Evolutionary conservation across 2,888 invertebrate genomes (phyloP).

Genomic region (Fragum fragum): DNA sequence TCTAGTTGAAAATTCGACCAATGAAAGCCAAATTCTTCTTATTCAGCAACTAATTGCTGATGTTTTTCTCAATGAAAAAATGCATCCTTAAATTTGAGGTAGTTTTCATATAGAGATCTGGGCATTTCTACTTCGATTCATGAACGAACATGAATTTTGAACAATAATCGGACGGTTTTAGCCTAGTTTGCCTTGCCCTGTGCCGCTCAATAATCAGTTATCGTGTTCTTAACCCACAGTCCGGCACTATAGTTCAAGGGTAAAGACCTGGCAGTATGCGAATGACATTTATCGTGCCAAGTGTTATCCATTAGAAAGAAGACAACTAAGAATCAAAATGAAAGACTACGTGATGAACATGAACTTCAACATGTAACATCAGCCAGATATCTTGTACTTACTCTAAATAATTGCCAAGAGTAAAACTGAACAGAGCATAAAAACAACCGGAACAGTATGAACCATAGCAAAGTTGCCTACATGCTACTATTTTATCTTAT

Average conservation of each 20-base stretch:
- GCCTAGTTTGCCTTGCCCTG: not conserved
- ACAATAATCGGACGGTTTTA: not conserved
- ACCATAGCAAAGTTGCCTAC: too few species aligned
- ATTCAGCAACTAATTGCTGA: not conserved
- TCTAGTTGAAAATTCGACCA: not conserved
- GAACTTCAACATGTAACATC: too few species aligned
- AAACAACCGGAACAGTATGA: too few species aligned
- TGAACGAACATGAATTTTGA: constrained; percentile 20
- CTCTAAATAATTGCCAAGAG: too few species aligned
- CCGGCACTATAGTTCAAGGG: not conserved
- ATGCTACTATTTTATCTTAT: too few species aligned
- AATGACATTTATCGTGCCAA: not conserved
- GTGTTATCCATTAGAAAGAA: not conserved
- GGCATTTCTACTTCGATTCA: too few species aligned
- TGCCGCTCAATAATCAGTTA: not conserved
- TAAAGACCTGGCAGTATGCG: not conserved
- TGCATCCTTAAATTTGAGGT: not conserved
- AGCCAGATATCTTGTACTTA: too few species aligned
- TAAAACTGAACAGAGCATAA: too few species aligned
- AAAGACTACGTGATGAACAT: too few species aligned
- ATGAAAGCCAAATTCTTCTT: not conserved
- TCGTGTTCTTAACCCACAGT: not conserved
- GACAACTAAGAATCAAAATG: too few species aligned
- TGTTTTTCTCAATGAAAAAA: not conserved
- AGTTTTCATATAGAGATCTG: not conserved